phyloP scores from a whole-genome alignment of 1,140 invertebrate species.

The Drosophila punjabiensis region DNA sequence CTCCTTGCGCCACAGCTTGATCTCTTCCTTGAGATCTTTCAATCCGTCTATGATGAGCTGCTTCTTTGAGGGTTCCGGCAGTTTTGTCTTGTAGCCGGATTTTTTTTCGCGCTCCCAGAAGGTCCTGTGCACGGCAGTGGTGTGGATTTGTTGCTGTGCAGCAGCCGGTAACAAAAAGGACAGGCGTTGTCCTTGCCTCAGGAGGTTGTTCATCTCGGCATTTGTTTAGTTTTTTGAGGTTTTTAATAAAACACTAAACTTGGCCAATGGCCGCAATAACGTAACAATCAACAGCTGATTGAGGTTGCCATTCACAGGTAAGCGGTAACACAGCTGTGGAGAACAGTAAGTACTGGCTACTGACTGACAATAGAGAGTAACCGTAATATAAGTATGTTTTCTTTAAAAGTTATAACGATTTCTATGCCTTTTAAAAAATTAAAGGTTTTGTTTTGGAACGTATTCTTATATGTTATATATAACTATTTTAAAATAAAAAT shows the following conservation, averaged over 20 bases:
- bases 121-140: slow-evolving; percentile 63
- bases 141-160: slow-evolving; percentile 62
- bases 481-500: not conserved
- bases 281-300: slow-evolving; percentile 71
- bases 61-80: slow-evolving; percentile 85
- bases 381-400: no score
- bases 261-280: slow-evolving; percentile 32
- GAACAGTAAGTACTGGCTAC: not conserved
- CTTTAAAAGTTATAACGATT: not conserved
- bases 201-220: slow-evolving; percentile 50
- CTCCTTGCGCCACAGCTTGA: slow-evolving; percentile 89
- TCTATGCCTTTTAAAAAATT: not conserved
- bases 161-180: slow-evolving; percentile 26
- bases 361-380: fast-evolving
- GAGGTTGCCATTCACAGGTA: slow-evolving; percentile 10
- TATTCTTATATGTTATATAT: not conserved
- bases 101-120: slow-evolving; percentile 89
- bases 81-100: slow-evolving; percentile 87
- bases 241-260: not conserved
- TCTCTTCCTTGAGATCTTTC: slow-evolving; percentile 89
- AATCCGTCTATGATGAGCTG: slow-evolving; percentile 87
- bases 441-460: not conserved
- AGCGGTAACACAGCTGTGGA: not conserved
- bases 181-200: slow-evolving; percentile 59
- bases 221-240: slow-evolving; percentile 23